Percentiles rank a stretch among this genome's conserved stretches.
Conservation (phyloP, 1,140 invertebrate genomes). For the Hyles euphorbiae region DNA sequence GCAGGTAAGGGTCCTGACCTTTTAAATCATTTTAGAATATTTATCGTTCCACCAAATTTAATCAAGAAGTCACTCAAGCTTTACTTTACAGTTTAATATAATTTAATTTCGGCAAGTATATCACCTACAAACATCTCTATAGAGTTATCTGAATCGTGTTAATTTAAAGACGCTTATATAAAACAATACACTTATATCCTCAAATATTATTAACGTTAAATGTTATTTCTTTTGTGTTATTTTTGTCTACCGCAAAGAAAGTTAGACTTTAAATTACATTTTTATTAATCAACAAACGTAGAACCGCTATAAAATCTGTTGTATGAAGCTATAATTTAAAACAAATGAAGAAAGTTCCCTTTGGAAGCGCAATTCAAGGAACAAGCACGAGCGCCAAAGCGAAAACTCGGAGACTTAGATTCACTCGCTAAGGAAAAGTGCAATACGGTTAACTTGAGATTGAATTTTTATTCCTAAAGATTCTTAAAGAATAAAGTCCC, state of each 20-base stretch:
- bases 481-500: constrained; percentile 6
- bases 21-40: constrained; percentile 1
- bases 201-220: no score
- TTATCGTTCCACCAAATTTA: constrained; percentile 2
- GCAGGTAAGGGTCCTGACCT: neutral
- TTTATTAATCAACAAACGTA: neutral
- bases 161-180: neutral
- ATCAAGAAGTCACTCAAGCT: neutral
- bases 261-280: neutral
- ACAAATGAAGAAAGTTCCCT: no score
- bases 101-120: neutral
- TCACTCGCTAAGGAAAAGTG: constrained; percentile 7
- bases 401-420: neutral
- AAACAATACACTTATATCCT: no score
- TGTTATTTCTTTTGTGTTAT: no score
- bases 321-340: no score
- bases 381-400: no score
- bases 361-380: no score
- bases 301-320: no score
- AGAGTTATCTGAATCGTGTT: neutral
- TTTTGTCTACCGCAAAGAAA: no score
- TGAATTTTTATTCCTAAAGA: constrained; percentile 19
- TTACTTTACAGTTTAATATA: neutral
- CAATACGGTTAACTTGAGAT: constrained; percentile 23
- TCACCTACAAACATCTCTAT: constrained; percentile 2